phyloP scores from a whole-genome alignment of 2,888 invertebrate species.

The Ochropleura plecta region DNA sequence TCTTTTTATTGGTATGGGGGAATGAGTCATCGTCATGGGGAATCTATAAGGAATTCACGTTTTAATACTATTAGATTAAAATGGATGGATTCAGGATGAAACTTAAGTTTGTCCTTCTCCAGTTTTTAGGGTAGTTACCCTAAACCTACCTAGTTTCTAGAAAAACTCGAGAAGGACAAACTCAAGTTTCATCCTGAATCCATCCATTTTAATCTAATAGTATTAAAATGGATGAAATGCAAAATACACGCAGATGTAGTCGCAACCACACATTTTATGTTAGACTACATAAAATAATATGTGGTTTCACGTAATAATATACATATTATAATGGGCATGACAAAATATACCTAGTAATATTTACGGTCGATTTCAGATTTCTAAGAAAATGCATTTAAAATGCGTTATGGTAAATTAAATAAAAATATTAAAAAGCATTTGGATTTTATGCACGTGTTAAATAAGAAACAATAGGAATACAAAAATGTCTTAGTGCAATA shows the following conservation, averaged over 20 bases:
- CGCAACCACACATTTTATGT: not conserved
- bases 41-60: not conserved
- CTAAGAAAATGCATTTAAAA: not conserved
- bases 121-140: too few relatives aligned
- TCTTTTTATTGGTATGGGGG: not conserved
- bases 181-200: not conserved
- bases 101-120: too few relatives aligned
- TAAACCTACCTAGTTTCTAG: too few relatives aligned
- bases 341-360: slow-evolving; percentile 4
- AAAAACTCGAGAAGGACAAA: not conserved
- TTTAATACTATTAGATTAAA: too few relatives aligned
- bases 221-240: not conserved
- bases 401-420: not conserved
- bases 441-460: slow-evolving; percentile 10
- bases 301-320: slow-evolving; percentile 12
- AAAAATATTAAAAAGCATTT: not conserved
- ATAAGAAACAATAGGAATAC: not conserved
- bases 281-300: slow-evolving; percentile 8
- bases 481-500: not conserved
- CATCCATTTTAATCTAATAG: too few relatives aligned
- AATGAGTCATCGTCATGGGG: not conserved
- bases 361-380: slow-evolving; percentile 6
- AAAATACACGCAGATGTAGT: not conserved
- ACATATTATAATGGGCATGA: slow-evolving; percentile 18
- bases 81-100: too few relatives aligned